Evolutionary conservation across 1,140 invertebrate species (phyloP).

Genomic region (Antheraea pernyi): DNA sequence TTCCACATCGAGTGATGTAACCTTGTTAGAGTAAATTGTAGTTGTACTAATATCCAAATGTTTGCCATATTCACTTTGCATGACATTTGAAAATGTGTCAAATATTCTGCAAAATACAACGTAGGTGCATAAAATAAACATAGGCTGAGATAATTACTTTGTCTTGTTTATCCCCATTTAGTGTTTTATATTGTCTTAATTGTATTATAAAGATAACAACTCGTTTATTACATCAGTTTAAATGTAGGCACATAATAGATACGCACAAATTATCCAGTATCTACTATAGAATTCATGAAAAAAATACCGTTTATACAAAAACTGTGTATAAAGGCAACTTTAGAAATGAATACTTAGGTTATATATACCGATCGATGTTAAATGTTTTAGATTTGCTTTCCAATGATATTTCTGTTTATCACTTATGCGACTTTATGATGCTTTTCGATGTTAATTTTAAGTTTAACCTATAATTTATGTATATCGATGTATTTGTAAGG

Average conservation of each 20-base stretch:
- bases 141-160: background rate
- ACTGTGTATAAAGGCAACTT: background rate
- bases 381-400: constrained; percentile 1
- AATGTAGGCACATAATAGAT: constrained; percentile 61
- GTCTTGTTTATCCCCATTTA: background rate
- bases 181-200: background rate
- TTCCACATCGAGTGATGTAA: no score
- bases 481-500: background rate
- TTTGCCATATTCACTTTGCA: no score
- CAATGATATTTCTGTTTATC: background rate
- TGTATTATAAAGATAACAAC: background rate
- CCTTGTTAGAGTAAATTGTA: no score
- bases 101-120: no score
- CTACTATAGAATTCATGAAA: background rate
- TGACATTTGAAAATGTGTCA: no score
- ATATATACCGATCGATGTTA: background rate
- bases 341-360: background rate
- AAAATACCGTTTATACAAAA: background rate
- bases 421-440: background rate
- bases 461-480: background rate
- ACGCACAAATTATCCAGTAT: constrained; percentile 53
- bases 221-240: constrained; percentile 16
- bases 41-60: no score
- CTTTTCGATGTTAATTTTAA: background rate
- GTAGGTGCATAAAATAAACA: no score